Evolutionary conservation across 2,888 invertebrate species (phyloP).

Genomic region (Ariolimax columbianus): DNA sequence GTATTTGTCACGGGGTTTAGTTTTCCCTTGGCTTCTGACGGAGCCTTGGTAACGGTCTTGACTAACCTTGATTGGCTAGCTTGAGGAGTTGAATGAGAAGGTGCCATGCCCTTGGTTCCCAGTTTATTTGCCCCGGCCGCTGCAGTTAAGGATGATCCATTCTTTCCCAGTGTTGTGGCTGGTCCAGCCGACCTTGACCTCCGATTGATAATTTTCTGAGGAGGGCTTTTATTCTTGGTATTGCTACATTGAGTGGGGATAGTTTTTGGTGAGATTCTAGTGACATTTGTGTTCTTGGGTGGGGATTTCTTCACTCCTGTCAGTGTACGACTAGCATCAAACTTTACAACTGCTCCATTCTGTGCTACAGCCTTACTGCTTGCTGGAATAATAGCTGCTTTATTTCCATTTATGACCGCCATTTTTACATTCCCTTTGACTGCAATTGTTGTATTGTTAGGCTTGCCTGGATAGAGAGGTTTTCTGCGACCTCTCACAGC

Average conservation of each 20-base stretch:
- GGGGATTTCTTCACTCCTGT: slow-evolving; percentile 20
- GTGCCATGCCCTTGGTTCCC: not conserved
- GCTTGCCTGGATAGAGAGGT: slow-evolving; percentile 60
- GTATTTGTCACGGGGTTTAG: not conserved
- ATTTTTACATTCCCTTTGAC: not conserved
- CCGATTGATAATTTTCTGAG: slow-evolving; percentile 14
- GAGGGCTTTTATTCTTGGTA: not conserved
- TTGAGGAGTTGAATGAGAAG: not conserved
- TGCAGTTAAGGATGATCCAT: not conserved
- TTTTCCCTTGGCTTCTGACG: not conserved
- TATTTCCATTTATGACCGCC: not conserved
- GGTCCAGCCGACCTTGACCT: slow-evolving; percentile 44
- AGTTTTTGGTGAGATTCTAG: slow-evolving; percentile 26
- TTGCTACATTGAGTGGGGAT: not conserved
- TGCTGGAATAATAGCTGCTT: not conserved
- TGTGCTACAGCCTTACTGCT: not conserved
- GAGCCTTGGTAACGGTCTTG: not conserved
- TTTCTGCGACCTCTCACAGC: slow-evolving; percentile 67
- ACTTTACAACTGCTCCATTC: not conserved
- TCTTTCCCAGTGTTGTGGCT: not conserved
- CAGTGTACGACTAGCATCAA: not conserved
- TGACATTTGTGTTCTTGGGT: slow-evolving; percentile 1
- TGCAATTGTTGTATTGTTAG: not conserved
- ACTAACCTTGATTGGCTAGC: not conserved
- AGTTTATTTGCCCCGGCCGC: not conserved